Conservation (phyloP, 2,888 invertebrate genomes). For the Ceramica pisi region DNA sequence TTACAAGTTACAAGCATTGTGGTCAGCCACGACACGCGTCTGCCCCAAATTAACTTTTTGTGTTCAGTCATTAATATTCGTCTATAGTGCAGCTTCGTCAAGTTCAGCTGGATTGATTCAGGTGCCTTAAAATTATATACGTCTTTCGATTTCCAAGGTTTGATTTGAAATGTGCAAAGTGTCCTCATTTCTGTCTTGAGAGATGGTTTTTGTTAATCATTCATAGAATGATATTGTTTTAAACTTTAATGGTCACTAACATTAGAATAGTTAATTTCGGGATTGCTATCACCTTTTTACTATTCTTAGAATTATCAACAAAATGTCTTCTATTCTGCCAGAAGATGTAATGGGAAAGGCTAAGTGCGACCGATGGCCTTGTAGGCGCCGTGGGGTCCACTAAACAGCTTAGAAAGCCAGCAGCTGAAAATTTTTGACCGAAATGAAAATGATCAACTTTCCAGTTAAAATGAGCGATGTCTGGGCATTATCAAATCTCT, state of each 20-base stretch:
- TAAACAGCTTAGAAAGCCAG: not conserved
- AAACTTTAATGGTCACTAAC: too few species aligned
- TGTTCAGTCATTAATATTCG: constrained; percentile 40
- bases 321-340: too few species aligned
- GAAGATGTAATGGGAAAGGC: not conserved
- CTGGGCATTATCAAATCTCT: not conserved
- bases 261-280: too few species aligned
- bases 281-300: too few species aligned
- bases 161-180: not conserved
- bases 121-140: not conserved
- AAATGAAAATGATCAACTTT: not conserved
- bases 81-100: constrained; percentile 23
- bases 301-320: not conserved
- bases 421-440: not conserved
- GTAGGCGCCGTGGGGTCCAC: not conserved
- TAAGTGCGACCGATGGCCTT: not conserved
- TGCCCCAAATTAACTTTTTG: constrained; percentile 60
- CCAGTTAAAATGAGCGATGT: not conserved
- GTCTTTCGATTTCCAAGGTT: not conserved
- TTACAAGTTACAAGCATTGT: constrained; percentile 61
- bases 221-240: too few species aligned
- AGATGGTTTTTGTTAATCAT: too few species aligned
- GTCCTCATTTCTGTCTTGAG: too few species aligned
- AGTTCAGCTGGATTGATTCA: constrained; percentile 22
- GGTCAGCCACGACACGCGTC: constrained; percentile 73